Percentiles rank a stretch among this genome's conserved stretches.
Evolutionary conservation across 2,888 invertebrate species (phyloP).

Genomic region (Sinopyrophorus schimmeli): DNA sequence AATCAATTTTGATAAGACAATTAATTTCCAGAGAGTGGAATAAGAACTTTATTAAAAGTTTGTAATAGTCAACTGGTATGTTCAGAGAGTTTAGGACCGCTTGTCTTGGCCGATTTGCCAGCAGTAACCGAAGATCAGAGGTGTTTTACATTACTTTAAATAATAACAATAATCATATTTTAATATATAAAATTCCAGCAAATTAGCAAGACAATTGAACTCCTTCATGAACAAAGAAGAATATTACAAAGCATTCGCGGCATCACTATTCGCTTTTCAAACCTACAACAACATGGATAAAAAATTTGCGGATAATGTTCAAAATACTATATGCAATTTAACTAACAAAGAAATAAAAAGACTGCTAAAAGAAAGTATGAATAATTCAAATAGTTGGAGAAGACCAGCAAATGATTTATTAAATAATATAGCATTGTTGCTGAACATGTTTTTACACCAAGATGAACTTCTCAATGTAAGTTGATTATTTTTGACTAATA

Average conservation of each 20-base stretch:
- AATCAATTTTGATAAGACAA: too few species aligned
- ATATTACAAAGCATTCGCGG: slow-evolving; percentile 17
- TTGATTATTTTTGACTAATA: background rate
- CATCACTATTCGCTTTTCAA: slow-evolving; percentile 6
- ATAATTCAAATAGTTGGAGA: slow-evolving; percentile 14
- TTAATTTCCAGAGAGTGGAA: slow-evolving; percentile 14
- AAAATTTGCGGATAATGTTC: background rate
- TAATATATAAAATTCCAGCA: too few species aligned
- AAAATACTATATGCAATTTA: slow-evolving; percentile 9
- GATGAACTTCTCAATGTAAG: slow-evolving; percentile 22
- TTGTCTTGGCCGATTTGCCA: slow-evolving; percentile 7
- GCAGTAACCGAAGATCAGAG: slow-evolving; percentile 10
- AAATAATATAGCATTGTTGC: slow-evolving; percentile 15
- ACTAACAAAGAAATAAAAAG: slow-evolving; percentile 17
- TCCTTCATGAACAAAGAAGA: slow-evolving; percentile 14
- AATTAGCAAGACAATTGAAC: slow-evolving; percentile 1
- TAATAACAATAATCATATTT: too few species aligned
- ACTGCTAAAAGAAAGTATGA: slow-evolving; percentile 2
- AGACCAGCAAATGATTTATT: slow-evolving; percentile 14
- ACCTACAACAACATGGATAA: slow-evolving; percentile 11
- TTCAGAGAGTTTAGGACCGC: slow-evolving; percentile 13
- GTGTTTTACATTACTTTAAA: background rate
- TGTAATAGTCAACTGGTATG: slow-evolving; percentile 18
- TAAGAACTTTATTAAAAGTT: slow-evolving; percentile 17
- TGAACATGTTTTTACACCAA: slow-evolving; percentile 3